phyloP scores from a whole-genome alignment of 2,113 vertebrate genomes.

The Pelecanoides urinatrix region DNA sequence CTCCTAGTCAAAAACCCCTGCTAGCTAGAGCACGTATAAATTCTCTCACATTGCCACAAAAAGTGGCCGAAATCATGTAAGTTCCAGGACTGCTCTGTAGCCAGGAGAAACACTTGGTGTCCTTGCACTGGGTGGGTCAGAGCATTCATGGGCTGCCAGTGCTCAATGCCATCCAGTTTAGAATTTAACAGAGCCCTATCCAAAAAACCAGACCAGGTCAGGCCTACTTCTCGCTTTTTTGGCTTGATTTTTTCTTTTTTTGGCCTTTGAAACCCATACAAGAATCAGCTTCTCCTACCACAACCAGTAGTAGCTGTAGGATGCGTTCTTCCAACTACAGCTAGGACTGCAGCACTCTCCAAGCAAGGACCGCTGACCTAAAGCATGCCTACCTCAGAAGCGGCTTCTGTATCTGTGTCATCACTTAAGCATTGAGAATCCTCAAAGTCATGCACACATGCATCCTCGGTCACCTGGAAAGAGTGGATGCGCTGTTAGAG shows the following conservation, averaged over 20 bases:
- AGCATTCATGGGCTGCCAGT: not conserved
- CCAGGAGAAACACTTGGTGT: not conserved
- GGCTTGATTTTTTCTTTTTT: not conserved
- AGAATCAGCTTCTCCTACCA: not conserved
- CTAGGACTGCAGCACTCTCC: not conserved
- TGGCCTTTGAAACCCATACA: not conserved
- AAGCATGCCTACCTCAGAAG: conserved; percentile 79
- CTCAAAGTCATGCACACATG: conserved; percentile 76
- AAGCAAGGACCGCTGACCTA: not conserved
- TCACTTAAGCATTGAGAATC: conserved; percentile 89
- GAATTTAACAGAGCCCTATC: not conserved
- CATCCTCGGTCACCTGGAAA: conserved; percentile 77
- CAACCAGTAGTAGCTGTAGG: not conserved
- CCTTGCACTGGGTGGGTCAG: not conserved
- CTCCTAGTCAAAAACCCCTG: not conserved
- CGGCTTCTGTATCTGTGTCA: conserved; percentile 88
- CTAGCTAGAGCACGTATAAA: not conserved
- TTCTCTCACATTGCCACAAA: not conserved
- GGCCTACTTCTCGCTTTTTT: not conserved
- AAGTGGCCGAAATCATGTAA: not conserved
- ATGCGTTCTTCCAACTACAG: not conserved
- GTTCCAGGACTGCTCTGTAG: not conserved
- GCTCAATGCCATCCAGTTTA: not conserved
- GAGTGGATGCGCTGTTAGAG: not conserved
- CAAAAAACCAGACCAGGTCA: not conserved